A percentile compares a stretch with the other conserved stretches of the same genome.
These are phyloP conservation scores for Drosophila planitibia DNA, from an alignment of 2,888 invertebrate species.

Conservation along the genomic window DNA sequence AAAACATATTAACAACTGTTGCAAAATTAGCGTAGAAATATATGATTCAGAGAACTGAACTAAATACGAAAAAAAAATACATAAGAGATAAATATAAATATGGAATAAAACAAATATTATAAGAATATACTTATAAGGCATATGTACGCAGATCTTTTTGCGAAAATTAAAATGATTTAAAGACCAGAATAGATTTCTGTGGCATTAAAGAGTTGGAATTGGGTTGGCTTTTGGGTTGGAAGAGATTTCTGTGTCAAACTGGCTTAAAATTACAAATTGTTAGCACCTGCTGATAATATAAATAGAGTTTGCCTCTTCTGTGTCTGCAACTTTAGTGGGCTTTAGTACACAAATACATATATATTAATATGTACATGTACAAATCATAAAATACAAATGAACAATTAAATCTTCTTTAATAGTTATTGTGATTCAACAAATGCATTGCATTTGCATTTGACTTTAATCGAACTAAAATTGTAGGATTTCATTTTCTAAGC, in stretches of 20 bases:
- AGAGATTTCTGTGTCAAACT: neutral
- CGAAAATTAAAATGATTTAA: neutral
- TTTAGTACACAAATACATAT: neutral
- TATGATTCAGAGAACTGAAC: neutral
- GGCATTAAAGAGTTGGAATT: neutral
- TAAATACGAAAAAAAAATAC: neutral
- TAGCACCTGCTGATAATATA: conserved; percentile 1
- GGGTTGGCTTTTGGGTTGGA: neutral
- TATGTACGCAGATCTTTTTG: neutral
- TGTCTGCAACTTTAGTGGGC: neutral
- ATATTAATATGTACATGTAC: neutral
- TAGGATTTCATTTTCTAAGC: neutral
- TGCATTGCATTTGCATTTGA: neutral
- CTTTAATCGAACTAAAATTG: neutral
- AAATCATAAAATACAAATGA: neutral
- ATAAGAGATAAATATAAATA: neutral
- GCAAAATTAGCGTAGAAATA: neutral
- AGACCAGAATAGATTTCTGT: neutral
- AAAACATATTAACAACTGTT: neutral
- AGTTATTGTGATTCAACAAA: neutral
- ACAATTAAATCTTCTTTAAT: neutral
- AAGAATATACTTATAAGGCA: neutral
- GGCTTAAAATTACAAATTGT: neutral
- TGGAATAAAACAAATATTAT: neutral
- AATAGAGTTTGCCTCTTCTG: neutral